phyloP scores from a whole-genome alignment of 2,113 vertebrate genomes.

The Phodopus roborovskii region DNA sequence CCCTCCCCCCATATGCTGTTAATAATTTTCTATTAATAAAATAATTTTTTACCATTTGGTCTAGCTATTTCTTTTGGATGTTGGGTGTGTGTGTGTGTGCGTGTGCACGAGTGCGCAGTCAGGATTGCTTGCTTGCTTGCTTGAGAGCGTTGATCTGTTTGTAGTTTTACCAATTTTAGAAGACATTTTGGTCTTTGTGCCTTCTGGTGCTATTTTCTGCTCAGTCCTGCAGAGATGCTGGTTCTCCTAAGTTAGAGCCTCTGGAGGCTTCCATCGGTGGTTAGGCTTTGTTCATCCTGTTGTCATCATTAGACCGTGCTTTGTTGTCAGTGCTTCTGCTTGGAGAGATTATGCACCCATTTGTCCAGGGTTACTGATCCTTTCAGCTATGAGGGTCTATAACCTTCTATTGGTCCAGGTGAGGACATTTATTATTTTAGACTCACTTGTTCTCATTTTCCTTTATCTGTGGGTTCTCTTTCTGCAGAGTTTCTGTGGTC shows the following conservation, averaged over 20 bases:
- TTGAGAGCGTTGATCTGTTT: background rate
- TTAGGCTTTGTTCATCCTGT: background rate
- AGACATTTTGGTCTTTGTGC: background rate
- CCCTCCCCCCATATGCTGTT: background rate
- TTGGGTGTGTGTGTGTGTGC: background rate
- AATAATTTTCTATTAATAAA: slow-evolving; percentile 1
- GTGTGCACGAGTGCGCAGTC: too few species aligned
- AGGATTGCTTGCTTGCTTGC: too few species aligned
- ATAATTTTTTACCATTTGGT: background rate
- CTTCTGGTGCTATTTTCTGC: background rate
- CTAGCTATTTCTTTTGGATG: background rate
- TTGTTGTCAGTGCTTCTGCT: background rate
- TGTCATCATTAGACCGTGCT: background rate
- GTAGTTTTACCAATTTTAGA: background rate
- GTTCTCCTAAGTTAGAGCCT: background rate
- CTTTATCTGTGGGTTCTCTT: background rate
- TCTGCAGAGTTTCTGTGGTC: background rate
- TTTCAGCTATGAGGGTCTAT: background rate
- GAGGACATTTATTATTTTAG: background rate
- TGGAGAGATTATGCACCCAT: background rate
- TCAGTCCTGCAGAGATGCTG: background rate
- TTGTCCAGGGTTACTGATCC: background rate
- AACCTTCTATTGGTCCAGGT: background rate
- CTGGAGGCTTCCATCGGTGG: background rate
- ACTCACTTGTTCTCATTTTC: background rate